These are phyloP conservation scores for Orgyia antiqua DNA, from an alignment of 2,888 invertebrate genomes.

Conservation along the genomic window DNA sequence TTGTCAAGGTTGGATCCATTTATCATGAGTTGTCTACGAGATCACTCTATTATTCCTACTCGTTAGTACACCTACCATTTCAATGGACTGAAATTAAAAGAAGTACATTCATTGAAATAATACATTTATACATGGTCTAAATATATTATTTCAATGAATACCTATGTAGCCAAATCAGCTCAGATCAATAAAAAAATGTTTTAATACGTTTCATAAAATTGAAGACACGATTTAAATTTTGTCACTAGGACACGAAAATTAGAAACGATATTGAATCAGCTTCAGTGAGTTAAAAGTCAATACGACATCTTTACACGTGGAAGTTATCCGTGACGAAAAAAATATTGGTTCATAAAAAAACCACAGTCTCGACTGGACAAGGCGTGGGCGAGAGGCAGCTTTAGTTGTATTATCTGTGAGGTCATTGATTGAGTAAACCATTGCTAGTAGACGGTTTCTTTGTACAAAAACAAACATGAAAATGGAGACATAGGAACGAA, in stretches of 20 bases:
- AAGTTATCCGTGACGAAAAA: constrained; percentile 38
- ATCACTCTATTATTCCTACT: constrained; percentile 25
- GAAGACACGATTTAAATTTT: no score
- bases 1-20: constrained; percentile 72
- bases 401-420: constrained; percentile 57
- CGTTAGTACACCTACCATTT: constrained; percentile 24
- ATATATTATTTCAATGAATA: no score
- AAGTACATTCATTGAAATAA: constrained; percentile 16
- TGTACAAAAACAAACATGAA: constrained; percentile 38
- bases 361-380: constrained; percentile 37
- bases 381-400: constrained; percentile 63
- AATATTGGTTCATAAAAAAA: constrained; percentile 48
- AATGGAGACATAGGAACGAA: constrained; percentile 40
- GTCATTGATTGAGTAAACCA: constrained; percentile 64
- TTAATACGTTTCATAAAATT: no score
- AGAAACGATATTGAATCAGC: no score
- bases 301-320: constrained; percentile 33
- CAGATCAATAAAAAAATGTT: no score
- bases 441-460: constrained; percentile 25
- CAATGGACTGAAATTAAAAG: constrained; percentile 22
- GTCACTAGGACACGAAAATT: no score
- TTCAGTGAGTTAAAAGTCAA: constrained; percentile 26
- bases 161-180: no score
- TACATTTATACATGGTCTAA: no score
- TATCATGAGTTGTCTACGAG: constrained; percentile 58